Conservation (phyloP, 2,888 invertebrate genomes). For the Cheilosia grossa region DNA sequence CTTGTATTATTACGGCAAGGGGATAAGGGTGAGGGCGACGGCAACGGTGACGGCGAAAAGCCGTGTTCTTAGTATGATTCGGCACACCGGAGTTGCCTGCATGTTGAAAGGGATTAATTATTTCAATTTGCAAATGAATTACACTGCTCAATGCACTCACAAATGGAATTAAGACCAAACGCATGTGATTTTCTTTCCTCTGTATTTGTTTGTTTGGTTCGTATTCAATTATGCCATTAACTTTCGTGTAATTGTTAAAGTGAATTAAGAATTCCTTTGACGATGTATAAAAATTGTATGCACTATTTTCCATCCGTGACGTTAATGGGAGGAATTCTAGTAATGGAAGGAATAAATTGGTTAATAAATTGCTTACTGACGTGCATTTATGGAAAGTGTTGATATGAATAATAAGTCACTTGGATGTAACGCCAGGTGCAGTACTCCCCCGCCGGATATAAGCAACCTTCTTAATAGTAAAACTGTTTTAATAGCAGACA, state of each 20-base stretch:
- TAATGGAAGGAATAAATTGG: no score
- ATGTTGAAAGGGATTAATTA: constrained; percentile 46
- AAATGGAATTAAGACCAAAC: constrained; percentile 50
- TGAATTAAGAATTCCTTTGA: constrained; percentile 17
- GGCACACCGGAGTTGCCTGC: no score
- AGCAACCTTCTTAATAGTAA: no score
- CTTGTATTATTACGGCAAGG: constrained; percentile 51
- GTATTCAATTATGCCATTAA: constrained; percentile 39
- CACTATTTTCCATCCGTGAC: no score
- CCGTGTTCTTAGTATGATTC: constrained; percentile 1
- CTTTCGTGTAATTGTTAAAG: constrained; percentile 38
- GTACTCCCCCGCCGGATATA: no score
- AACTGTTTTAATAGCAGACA: no score
- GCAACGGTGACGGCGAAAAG: no score
- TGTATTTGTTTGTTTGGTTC: constrained; percentile 24
- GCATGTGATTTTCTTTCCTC: constrained; percentile 28
- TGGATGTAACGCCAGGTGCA: no score
- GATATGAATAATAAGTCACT: no score
- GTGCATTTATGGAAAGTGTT: no score
- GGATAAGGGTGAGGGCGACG: constrained; percentile 30
- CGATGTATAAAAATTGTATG: neutral
- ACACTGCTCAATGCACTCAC: constrained; percentile 47
- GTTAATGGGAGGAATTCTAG: no score
- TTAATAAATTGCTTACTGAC: no score
- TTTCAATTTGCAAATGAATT: constrained; percentile 65